These are phyloP conservation scores for Conchocele bisecta DNA, from an alignment of 2,888 invertebrate genomes.

Conservation along the genomic window DNA sequence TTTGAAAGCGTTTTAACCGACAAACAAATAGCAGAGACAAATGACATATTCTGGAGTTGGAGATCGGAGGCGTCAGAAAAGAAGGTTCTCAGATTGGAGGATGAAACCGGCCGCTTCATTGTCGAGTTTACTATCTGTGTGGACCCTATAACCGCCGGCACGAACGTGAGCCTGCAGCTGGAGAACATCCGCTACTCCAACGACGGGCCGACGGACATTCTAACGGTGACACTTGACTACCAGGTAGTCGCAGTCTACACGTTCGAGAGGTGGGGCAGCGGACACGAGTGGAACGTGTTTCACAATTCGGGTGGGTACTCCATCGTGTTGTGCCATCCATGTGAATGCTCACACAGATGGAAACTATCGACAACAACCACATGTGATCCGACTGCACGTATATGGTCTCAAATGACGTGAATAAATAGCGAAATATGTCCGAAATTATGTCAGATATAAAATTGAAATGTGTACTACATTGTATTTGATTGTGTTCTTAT, in stretches of 20 bases:
- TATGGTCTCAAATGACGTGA: no score
- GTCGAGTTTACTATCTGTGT: slow-evolving; percentile 16
- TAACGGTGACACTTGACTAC: slow-evolving; percentile 4
- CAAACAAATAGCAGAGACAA: not conserved
- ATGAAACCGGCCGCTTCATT: not conserved
- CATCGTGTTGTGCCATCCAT: no score
- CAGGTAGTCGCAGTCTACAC: slow-evolving; percentile 7
- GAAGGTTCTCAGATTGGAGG: slow-evolving; percentile 30
- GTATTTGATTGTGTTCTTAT: no score
- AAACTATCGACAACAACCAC: no score
- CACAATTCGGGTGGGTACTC: slow-evolving; percentile 40
- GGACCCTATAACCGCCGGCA: not conserved
- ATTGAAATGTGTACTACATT: no score
- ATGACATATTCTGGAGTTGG: slow-evolving; percentile 33
- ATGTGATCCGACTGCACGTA: no score
- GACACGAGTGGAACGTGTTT: slow-evolving; percentile 40
- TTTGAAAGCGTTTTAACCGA: slow-evolving; percentile 27
- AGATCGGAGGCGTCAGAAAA: slow-evolving; percentile 41
- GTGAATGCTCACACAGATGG: no score
- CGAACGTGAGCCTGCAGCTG: slow-evolving; percentile 17
- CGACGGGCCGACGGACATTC: slow-evolving; percentile 25
- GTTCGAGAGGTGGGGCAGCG: slow-evolving; percentile 30
- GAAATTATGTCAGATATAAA: no score
- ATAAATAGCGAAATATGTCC: no score
- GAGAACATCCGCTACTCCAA: slow-evolving; percentile 32